Conservation (phyloP, 64 coral and sea anemone species). For the Pocillopora verrucosa region DNA sequence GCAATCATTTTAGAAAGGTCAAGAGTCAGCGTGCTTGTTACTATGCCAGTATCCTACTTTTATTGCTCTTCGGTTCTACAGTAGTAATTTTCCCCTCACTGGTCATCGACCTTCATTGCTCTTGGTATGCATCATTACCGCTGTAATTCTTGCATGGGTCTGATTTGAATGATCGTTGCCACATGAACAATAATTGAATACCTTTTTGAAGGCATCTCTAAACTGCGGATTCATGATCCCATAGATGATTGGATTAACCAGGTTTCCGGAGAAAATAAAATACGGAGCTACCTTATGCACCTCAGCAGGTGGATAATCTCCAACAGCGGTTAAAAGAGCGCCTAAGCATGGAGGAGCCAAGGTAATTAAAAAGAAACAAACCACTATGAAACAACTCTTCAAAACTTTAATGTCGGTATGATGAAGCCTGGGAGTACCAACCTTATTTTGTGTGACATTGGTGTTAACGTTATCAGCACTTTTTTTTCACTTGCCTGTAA, state of each 20-base stretch:
- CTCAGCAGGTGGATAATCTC: background rate
- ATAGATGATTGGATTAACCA: constrained; percentile 64
- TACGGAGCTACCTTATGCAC: constrained; percentile 22
- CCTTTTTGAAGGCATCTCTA: constrained; percentile 43
- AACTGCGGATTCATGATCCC: constrained; percentile 62
- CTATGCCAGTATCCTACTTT: too few relatives aligned
- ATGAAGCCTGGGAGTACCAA: background rate
- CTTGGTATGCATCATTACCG: too few relatives aligned
- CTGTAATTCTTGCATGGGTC: background rate
- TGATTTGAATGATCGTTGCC: background rate
- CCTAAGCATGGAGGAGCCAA: constrained; percentile 17
- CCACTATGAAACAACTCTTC: constrained; percentile 47
- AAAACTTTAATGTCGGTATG: constrained; percentile 47
- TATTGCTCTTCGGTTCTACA: too few relatives aligned
- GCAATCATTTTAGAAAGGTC: too few relatives aligned
- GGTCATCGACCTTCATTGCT: too few relatives aligned
- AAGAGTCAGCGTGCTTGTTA: too few relatives aligned
- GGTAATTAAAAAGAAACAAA: constrained; percentile 50
- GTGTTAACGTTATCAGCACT: constrained; percentile 6
- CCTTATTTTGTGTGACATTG: background rate
- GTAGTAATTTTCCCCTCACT: too few relatives aligned
- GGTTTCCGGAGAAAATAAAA: constrained; percentile 48
- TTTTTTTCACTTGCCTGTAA: constrained; percentile 37
- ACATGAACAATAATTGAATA: background rate
- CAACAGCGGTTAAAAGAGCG: constrained; percentile 13